Evolutionary conservation across 2,888 invertebrate species (phyloP).

Genomic region (Mesorhabditis spiculigera): DNA sequence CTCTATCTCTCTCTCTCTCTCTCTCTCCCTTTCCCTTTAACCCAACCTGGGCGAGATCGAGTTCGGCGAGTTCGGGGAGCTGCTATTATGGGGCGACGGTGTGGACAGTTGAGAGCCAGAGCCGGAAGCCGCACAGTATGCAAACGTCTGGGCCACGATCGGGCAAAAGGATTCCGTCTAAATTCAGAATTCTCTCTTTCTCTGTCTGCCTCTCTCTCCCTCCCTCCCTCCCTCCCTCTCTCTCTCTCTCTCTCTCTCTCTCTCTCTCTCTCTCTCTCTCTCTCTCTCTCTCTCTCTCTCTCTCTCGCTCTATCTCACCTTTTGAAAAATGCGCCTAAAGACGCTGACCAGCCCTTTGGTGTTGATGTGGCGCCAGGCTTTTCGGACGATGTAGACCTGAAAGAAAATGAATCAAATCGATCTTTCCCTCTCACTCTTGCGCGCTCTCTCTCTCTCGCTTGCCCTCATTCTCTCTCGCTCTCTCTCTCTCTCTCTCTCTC

Average conservation of each 20-base stretch:
- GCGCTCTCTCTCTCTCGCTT: too few species aligned
- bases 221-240: background rate
- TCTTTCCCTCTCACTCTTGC: too few species aligned
- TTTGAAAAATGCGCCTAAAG: background rate
- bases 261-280: conserved; percentile 8
- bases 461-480: too few species aligned
- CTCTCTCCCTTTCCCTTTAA: background rate
- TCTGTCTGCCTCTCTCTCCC: conserved; percentile 8
- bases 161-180: background rate
- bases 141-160: background rate
- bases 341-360: background rate
- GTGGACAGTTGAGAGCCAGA: background rate
- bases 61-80: background rate
- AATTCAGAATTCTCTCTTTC: background rate
- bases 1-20: background rate
- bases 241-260: background rate
- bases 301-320: background rate
- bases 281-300: too few species aligned
- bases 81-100: background rate
- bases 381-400: conserved; percentile 36
- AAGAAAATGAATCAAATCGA: too few species aligned
- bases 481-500: conserved; percentile 8
- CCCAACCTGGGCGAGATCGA: background rate
- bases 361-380: conserved; percentile 51
- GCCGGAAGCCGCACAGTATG: background rate